Conservation (phyloP, 2,113 vertebrate species). For the Tor tambroides region DNA sequence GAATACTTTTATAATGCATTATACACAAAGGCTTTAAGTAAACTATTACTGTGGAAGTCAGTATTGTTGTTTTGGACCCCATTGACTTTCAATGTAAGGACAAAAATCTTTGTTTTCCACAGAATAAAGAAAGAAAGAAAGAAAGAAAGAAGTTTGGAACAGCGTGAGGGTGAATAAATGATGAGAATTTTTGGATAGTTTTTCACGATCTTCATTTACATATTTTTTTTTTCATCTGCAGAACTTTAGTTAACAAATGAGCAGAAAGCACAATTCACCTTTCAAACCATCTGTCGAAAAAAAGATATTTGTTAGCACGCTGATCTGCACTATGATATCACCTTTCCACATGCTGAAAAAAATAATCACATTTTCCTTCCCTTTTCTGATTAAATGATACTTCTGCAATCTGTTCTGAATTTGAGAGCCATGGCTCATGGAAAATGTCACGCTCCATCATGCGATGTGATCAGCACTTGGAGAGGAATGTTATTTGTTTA, state of each 20-base stretch:
- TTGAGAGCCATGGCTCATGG: conserved; percentile 13
- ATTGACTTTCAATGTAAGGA: neutral
- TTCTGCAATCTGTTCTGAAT: conserved; percentile 28
- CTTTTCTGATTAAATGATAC: conserved; percentile 22
- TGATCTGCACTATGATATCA: neutral
- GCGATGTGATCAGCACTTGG: conserved; percentile 24
- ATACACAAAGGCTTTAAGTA: no score
- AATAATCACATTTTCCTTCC: neutral
- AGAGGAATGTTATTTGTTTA: conserved; percentile 14
- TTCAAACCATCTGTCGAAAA: neutral
- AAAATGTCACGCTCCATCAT: conserved; percentile 25
- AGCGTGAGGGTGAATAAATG: neutral
- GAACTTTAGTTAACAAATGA: conserved; percentile 23
- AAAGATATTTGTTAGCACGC: neutral
- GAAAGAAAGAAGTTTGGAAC: neutral
- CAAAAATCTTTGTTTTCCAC: neutral
- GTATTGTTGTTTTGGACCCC: neutral
- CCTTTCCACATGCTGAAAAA: neutral
- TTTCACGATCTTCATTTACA: neutral
- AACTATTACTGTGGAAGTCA: neutral
- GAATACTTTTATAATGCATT: no score
- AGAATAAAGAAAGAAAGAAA: neutral
- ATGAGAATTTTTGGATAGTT: neutral
- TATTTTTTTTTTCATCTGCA: neutral
- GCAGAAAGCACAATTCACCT: neutral